Evolutionary conservation across 2,113 vertebrate genomes (phyloP).

Genomic region (Phoenicopterus ruber): DNA sequence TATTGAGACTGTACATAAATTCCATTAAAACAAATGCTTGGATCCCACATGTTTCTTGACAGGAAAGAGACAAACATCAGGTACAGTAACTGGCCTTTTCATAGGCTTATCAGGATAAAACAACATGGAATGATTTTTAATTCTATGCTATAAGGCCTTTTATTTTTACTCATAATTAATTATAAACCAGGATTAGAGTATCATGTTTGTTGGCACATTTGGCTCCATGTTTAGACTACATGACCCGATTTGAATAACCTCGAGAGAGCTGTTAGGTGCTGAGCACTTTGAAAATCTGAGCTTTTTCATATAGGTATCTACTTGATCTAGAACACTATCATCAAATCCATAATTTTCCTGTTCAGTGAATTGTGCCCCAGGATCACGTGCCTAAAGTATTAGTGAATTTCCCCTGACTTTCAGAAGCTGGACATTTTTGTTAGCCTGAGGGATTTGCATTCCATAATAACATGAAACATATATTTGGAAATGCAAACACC

Average conservation of each 20-base stretch:
- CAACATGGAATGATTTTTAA: neutral
- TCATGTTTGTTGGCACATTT: neutral
- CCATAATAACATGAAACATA: slow-evolving; percentile 12
- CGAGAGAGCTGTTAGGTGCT: neutral
- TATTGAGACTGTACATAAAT: neutral
- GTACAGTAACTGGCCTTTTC: neutral
- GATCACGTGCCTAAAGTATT: neutral
- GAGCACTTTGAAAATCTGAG: neutral
- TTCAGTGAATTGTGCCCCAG: neutral
- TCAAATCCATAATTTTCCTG: neutral
- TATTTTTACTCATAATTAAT: neutral
- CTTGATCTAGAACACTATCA: neutral
- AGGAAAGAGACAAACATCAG: neutral
- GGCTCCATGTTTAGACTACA: neutral
- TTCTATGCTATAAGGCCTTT: neutral
- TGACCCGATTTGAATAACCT: neutral
- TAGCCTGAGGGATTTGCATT: neutral
- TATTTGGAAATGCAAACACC: slow-evolving; percentile 52
- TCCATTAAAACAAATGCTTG: neutral
- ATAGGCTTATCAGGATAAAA: neutral
- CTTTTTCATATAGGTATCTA: neutral
- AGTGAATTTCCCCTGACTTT: slow-evolving; percentile 2
- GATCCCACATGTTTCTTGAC: neutral
- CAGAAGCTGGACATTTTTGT: neutral
- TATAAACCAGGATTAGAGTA: neutral